phyloP scores from a whole-genome alignment of 2,888 invertebrate species.

The Anagyrus pseudococci region DNA sequence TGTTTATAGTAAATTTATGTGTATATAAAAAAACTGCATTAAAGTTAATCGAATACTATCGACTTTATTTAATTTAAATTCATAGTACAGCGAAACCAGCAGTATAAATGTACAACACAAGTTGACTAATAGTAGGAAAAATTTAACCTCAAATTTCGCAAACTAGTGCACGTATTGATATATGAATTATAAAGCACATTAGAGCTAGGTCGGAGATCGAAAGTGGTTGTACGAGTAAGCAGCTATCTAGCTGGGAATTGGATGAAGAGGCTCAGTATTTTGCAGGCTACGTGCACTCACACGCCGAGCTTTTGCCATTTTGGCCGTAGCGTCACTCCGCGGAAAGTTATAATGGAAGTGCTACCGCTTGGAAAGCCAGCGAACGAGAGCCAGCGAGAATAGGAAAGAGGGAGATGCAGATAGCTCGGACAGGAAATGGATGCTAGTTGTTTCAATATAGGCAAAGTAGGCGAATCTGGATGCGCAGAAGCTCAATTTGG shows the following conservation, averaged over 20 bases:
- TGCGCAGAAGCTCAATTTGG: constrained; percentile 30
- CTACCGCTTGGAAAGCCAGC: constrained; percentile 7
- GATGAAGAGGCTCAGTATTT: neutral
- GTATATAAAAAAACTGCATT: too few relatives aligned
- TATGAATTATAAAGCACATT: neutral
- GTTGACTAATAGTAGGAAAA: too few relatives aligned
- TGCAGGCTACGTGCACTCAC: neutral
- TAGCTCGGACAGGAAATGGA: constrained; percentile 19
- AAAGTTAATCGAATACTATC: too few relatives aligned
- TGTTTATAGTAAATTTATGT: too few relatives aligned
- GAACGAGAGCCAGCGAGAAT: constrained; percentile 8
- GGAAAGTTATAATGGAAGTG: constrained; percentile 44
- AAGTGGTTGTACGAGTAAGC: too few relatives aligned
- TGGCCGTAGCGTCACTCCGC: constrained; percentile 1
- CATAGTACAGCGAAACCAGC: too few relatives aligned
- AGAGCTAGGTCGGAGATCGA: too few relatives aligned
- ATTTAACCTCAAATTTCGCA: too few relatives aligned
- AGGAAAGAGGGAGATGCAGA: constrained; percentile 1
- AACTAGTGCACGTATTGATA: too few relatives aligned
- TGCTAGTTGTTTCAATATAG: constrained; percentile 31
- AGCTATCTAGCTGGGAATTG: constrained; percentile 9
- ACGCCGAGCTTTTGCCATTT: constrained; percentile 21
- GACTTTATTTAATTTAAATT: too few relatives aligned
- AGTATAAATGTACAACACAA: too few relatives aligned
- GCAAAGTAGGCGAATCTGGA: constrained; percentile 28